Evolutionary conservation across 2,113 vertebrate species (phyloP).

Genomic region (Solea solea): DNA sequence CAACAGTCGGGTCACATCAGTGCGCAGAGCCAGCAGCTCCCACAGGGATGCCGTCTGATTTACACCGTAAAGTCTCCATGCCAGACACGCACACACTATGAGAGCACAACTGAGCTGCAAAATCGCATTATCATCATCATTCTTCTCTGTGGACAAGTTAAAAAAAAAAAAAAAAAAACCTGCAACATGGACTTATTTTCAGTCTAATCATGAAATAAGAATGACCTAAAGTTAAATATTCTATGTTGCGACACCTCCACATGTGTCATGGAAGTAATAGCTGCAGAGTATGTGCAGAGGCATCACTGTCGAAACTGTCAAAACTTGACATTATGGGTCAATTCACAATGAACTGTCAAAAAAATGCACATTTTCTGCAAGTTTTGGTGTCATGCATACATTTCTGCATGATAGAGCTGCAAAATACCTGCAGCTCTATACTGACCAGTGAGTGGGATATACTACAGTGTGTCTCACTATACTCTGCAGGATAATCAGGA

Average conservation of each 20-base stretch:
- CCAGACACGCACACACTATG: not conserved
- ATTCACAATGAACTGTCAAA: not conserved
- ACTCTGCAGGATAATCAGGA: no score
- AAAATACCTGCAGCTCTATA: no score
- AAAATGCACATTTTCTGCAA: not conserved
- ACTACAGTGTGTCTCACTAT: no score
- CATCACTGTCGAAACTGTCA: not conserved
- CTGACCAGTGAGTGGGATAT: no score
- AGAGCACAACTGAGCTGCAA: not conserved
- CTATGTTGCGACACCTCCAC: not conserved
- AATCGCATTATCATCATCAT: not conserved
- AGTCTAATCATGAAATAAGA: not conserved
- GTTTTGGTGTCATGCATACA: no score
- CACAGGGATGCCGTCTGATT: constrained; percentile 27
- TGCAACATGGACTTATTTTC: constrained; percentile 9
- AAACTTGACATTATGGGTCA: not conserved
- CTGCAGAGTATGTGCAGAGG: constrained; percentile 26
- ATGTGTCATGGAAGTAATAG: constrained; percentile 20
- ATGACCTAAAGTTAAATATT: not conserved
- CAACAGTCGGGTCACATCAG: constrained; percentile 40
- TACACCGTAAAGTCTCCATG: not conserved
- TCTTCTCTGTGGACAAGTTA: not conserved
- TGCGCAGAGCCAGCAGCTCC: not conserved
- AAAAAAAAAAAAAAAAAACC: not conserved
- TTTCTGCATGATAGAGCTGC: no score